These are phyloP conservation scores for Drosophila suzukii DNA, from an alignment of 1,140 invertebrate genomes.

Conservation along the genomic window DNA sequence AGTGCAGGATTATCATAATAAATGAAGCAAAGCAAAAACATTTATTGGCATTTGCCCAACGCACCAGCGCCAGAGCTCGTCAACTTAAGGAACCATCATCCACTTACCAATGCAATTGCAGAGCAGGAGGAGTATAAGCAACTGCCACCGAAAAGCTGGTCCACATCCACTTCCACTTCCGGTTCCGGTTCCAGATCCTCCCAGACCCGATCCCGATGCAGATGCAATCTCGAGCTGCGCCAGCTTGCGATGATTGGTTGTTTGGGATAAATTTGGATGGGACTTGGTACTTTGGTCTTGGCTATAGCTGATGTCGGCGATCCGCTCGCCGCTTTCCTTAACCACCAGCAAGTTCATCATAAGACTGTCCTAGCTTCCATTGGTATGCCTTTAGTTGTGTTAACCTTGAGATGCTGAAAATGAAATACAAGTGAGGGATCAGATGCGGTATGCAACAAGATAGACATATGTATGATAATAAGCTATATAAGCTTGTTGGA, in stretches of 20 bases:
- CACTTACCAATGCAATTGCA: conserved; percentile 81
- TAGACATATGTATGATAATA: no score
- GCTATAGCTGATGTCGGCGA: conserved; percentile 42
- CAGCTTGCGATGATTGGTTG: conserved; percentile 42
- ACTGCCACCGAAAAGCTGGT: conserved; percentile 46
- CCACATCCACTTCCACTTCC: conserved; percentile 20
- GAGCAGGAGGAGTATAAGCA: conserved; percentile 57
- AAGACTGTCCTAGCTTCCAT: conserved; percentile 43
- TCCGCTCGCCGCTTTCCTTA: conserved; percentile 53
- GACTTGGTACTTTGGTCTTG: conserved; percentile 13
- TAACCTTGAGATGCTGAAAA: conserved; percentile 4
- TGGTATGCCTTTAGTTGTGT: conserved; percentile 42
- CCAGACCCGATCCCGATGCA: neutral
- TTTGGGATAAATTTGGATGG: neutral
- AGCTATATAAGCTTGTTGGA: no score
- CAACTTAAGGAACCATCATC: no score
- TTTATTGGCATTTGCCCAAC: conserved; percentile 39
- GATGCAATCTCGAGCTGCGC: conserved; percentile 38
- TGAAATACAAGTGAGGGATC: neutral
- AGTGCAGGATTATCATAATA: conserved; percentile 33
- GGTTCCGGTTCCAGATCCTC: neutral
- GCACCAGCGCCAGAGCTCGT: conserved; percentile 30
- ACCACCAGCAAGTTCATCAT: conserved; percentile 60
- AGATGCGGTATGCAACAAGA: no score
- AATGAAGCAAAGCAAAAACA: conserved; percentile 21